These are phyloP conservation scores for Dendroctonus valens DNA, from an alignment of 1,140 invertebrate species.

Conservation along the genomic window DNA sequence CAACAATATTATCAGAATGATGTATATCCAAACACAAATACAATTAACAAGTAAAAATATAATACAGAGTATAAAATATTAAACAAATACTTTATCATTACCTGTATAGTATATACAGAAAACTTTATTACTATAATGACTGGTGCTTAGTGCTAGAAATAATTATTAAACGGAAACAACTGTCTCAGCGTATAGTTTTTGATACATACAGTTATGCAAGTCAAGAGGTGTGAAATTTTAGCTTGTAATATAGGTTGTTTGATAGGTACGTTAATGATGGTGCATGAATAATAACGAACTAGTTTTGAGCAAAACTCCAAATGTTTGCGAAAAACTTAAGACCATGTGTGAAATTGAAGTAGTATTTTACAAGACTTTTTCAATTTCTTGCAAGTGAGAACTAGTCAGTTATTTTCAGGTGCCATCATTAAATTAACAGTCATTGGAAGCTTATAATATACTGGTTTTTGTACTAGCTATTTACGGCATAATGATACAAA, in stretches of 20 bases:
- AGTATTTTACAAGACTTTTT: no score
- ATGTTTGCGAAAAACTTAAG: no score
- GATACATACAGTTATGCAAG: slow-evolving; percentile 36
- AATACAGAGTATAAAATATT: slow-evolving; percentile 50
- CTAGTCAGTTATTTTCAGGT: background rate
- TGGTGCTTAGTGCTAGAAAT: slow-evolving; percentile 30
- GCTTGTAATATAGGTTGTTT: slow-evolving; percentile 1
- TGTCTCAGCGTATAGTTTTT: slow-evolving; percentile 39
- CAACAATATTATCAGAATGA: slow-evolving; percentile 47
- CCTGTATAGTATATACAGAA: slow-evolving; percentile 51
- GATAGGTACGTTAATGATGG: slow-evolving; percentile 9
- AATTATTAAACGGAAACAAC: slow-evolving; percentile 44
- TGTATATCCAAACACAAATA: slow-evolving; percentile 46
- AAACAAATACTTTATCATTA: slow-evolving; percentile 41
- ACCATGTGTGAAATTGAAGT: no score
- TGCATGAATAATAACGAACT: slow-evolving; percentile 2
- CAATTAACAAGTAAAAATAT: slow-evolving; percentile 50
- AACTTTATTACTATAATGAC: slow-evolving; percentile 43
- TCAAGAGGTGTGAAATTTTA: slow-evolving; percentile 40
- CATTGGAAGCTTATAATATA: slow-evolving; percentile 22
- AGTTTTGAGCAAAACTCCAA: background rate
- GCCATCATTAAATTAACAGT: slow-evolving; percentile 14
- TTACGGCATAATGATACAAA: slow-evolving; percentile 33
- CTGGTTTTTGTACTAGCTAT: slow-evolving; percentile 40
- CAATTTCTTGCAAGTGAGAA: background rate